Conservation (phyloP, 2,113 vertebrate species). For the Nicator chloris region DNA sequence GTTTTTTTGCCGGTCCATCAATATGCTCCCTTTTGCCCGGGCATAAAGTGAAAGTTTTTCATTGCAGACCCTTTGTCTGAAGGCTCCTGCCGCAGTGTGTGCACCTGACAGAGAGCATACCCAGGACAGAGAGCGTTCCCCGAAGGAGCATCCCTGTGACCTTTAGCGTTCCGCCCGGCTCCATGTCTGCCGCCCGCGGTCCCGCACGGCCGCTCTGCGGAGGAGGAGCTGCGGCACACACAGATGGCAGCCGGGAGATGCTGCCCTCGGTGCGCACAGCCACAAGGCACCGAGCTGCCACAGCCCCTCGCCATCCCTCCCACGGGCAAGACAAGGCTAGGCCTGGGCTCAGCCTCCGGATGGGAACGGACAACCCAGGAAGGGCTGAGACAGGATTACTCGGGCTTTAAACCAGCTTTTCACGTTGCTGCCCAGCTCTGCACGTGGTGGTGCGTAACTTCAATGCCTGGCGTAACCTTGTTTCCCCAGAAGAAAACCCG, state of each 20-base stretch:
- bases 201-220: background rate
- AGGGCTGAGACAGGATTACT: background rate
- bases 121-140: accelerated
- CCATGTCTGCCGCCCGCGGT: background rate
- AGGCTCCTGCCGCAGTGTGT: background rate
- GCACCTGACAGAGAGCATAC: accelerated
- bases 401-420: background rate
- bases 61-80: background rate
- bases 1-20: background rate
- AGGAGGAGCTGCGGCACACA: background rate
- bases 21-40: background rate
- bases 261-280: background rate
- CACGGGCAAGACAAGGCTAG: background rate
- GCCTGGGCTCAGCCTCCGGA: background rate
- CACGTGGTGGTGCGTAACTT: accelerated
- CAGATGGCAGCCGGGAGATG: background rate
- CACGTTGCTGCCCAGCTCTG: background rate
- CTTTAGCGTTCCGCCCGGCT: accelerated
- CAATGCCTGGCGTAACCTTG: accelerated
- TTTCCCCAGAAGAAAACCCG: background rate
- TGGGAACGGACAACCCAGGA: too few species aligned
- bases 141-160: accelerated
- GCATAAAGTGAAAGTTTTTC: background rate
- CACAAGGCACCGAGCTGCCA: background rate
- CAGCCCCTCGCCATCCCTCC: accelerated